Evolutionary conservation across 2,797 vertebrate genomes (phyloP).

Genomic region (Jordanella pulchra): DNA sequence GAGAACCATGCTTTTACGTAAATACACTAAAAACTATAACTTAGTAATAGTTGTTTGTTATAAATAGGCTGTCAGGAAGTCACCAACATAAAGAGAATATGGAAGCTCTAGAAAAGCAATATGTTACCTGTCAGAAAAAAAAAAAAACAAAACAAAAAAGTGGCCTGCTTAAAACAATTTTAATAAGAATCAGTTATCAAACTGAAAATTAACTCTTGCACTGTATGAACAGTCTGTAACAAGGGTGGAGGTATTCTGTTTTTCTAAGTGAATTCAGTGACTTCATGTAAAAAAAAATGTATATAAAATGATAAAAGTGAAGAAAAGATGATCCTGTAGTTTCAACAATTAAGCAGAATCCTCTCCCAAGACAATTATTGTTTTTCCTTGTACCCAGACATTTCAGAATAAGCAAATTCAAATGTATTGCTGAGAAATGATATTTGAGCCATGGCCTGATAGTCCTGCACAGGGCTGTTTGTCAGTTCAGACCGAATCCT

Average conservation of each 20-base stretch:
- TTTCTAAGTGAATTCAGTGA: background rate
- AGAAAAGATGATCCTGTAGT: background rate
- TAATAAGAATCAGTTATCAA: background rate
- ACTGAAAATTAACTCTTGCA: background rate
- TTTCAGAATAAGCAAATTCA: slow-evolving; percentile 39
- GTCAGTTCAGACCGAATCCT: slow-evolving; percentile 28
- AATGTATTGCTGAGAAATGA: slow-evolving; percentile 39
- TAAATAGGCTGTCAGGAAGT: background rate
- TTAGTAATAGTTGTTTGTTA: background rate
- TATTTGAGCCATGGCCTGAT: slow-evolving; percentile 33
- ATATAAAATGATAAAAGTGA: no score
- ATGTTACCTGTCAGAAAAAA: background rate
- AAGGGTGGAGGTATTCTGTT: background rate
- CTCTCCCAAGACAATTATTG: slow-evolving; percentile 6
- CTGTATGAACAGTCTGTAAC: background rate
- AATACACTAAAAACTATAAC: background rate
- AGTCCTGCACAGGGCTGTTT: slow-evolving; percentile 29
- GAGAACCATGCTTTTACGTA: background rate
- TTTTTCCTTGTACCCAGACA: slow-evolving; percentile 21
- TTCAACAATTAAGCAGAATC: background rate
- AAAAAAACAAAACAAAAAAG: background rate
- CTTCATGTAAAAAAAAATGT: background rate
- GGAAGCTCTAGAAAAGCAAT: background rate
- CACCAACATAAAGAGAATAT: background rate
- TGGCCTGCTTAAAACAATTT: background rate